Evolutionary conservation across 2,113 vertebrate species (phyloP).

Genomic region (Toxostoma redivivum): DNA sequence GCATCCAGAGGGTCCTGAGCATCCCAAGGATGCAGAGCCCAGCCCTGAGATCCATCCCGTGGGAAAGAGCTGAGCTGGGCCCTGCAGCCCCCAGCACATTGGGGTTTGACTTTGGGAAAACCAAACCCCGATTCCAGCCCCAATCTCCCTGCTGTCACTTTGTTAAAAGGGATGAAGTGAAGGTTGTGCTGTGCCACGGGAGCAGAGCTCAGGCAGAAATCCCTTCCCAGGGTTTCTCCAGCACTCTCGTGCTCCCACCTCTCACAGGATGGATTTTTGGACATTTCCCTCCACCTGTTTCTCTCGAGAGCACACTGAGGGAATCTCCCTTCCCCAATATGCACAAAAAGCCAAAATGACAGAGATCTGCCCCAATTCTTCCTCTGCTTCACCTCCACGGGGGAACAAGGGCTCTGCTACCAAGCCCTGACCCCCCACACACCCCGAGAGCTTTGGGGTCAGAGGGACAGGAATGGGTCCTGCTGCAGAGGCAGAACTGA

Average conservation of each 20-base stretch:
- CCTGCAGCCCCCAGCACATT: accelerated
- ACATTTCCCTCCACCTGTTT: not conserved
- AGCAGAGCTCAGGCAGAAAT: not conserved
- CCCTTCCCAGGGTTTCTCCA: accelerated
- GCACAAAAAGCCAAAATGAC: not conserved
- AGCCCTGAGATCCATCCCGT: accelerated
- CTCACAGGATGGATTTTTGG: not conserved
- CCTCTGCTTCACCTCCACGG: not conserved
- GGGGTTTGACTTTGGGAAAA: not conserved
- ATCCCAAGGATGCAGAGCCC: not conserved
- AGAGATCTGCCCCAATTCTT: not conserved
- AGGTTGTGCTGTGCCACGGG: accelerated
- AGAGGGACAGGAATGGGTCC: accelerated
- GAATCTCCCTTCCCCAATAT: not conserved
- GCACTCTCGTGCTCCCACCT: accelerated
- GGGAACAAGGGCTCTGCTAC: not conserved
- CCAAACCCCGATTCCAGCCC: not conserved
- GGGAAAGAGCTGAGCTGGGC: not conserved
- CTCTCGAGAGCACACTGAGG: accelerated
- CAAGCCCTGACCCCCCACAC: not conserved
- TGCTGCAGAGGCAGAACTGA: accelerated
- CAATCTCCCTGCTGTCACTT: accelerated
- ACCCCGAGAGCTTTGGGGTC: not conserved
- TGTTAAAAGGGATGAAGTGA: accelerated
- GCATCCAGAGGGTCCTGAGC: accelerated